A percentile compares a stretch with the other conserved stretches of the same genome.
Conservation (phyloP, 2,797 vertebrate species). For the Paratrypauchen microcephalus region DNA sequence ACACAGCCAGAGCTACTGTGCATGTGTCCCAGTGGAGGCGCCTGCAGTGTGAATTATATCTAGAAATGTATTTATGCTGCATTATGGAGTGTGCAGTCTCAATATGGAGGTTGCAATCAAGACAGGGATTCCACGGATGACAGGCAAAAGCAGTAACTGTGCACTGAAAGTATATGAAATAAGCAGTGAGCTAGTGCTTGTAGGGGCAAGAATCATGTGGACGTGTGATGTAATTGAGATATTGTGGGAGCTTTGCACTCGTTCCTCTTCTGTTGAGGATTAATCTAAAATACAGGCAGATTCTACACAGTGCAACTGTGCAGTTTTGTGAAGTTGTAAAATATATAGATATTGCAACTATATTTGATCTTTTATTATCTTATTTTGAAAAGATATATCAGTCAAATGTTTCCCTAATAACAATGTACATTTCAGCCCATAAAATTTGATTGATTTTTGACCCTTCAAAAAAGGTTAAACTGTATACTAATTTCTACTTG, state of each 20-base stretch:
- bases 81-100: constrained; percentile 20
- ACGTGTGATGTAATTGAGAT: constrained; percentile 32
- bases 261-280: constrained; percentile 10
- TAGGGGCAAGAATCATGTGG: constrained; percentile 3
- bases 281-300: neutral
- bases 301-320: neutral
- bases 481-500: neutral
- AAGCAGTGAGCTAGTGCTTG: constrained; percentile 6
- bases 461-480: neutral
- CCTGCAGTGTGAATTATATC: constrained; percentile 22
- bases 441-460: neutral
- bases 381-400: no score
- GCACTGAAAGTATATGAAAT: constrained; percentile 19
- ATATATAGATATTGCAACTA: neutral
- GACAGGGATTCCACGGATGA: constrained; percentile 6
- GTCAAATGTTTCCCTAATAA: no score
- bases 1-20: constrained; percentile 17
- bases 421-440: neutral
- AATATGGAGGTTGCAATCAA: constrained; percentile 25
- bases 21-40: constrained; percentile 2
- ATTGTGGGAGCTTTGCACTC: constrained; percentile 35
- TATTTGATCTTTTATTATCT: no score
- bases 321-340: neutral
- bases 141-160: constrained; percentile 1
- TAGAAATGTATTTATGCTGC: constrained; percentile 27